phyloP scores from a whole-genome alignment of 2,888 invertebrate species.

The Hofmannophila pseudospretella region DNA sequence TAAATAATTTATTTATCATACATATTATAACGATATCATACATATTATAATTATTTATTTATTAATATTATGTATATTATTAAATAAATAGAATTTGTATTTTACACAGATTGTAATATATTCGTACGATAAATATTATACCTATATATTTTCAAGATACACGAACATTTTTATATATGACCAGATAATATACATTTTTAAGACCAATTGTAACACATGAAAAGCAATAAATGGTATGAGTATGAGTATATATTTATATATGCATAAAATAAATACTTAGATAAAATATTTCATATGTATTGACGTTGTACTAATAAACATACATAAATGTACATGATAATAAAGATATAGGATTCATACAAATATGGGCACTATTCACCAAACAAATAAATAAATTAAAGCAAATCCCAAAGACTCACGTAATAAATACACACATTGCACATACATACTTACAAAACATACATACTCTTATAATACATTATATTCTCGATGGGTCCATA shows the following conservation, averaged over 20 bases:
- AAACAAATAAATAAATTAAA: slow-evolving; percentile 45
- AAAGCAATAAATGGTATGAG: too few species aligned
- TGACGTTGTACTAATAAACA: neutral
- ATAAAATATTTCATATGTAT: slow-evolving; percentile 1
- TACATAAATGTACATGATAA: slow-evolving; percentile 3
- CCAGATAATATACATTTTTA: too few species aligned
- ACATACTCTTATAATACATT: slow-evolving; percentile 25
- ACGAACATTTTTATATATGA: too few species aligned
- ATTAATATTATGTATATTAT: slow-evolving; percentile 10
- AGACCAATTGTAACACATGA: too few species aligned
- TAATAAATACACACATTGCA: slow-evolving; percentile 21
- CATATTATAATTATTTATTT: too few species aligned
- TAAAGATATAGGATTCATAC: neutral
- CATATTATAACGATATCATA: too few species aligned
- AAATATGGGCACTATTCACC: slow-evolving; percentile 11
- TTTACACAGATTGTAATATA: slow-evolving; percentile 11
- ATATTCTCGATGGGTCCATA: slow-evolving; percentile 8
- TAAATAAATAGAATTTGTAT: slow-evolving; percentile 18
- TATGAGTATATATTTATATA: too few species aligned
- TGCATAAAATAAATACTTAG: slow-evolving; percentile 14
- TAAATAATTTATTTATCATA: slow-evolving; percentile 11
- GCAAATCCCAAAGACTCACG: slow-evolving; percentile 65
- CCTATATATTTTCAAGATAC: slow-evolving; percentile 23
- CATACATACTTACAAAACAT: slow-evolving; percentile 29
- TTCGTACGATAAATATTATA: slow-evolving; percentile 16